Evolutionary conservation across 2,888 invertebrate species (phyloP).

Genomic region (Mimas tiliae): DNA sequence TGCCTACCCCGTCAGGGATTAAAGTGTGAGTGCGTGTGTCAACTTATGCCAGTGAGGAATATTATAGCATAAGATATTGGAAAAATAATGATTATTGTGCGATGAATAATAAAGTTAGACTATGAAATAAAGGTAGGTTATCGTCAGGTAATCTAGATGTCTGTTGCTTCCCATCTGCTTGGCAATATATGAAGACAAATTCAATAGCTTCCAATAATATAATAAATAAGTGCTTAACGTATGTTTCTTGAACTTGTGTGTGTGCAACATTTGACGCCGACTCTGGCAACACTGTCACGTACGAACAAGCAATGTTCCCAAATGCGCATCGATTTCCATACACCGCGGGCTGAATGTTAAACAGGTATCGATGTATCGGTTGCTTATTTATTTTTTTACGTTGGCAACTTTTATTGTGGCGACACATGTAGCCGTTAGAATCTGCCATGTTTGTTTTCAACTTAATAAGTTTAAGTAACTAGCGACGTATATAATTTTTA

Average conservation of each 20-base stretch:
- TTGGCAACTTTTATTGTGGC: not conserved
- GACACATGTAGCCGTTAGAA: not conserved
- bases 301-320: constrained; percentile 45
- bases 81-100: no score
- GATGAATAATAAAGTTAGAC: no score
- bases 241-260: not conserved
- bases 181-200: no score
- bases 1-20: no score
- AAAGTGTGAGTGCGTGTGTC: no score
- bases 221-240: not conserved
- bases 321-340: constrained; percentile 54
- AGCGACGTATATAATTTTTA: not conserved
- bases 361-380: constrained; percentile 23
- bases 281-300: constrained; percentile 40
- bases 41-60: no score
- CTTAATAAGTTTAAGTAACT: not conserved
- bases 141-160: no score
- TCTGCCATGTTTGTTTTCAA: not conserved
- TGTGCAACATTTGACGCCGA: constrained; percentile 32
- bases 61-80: no score
- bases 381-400: constrained; percentile 9
- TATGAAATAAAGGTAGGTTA: no score
- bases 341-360: constrained; percentile 47
- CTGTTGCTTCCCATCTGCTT: no score
- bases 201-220: no score